These are phyloP conservation scores for Panorpa germanica DNA, from an alignment of 2,888 invertebrate genomes.

Conservation along the genomic window DNA sequence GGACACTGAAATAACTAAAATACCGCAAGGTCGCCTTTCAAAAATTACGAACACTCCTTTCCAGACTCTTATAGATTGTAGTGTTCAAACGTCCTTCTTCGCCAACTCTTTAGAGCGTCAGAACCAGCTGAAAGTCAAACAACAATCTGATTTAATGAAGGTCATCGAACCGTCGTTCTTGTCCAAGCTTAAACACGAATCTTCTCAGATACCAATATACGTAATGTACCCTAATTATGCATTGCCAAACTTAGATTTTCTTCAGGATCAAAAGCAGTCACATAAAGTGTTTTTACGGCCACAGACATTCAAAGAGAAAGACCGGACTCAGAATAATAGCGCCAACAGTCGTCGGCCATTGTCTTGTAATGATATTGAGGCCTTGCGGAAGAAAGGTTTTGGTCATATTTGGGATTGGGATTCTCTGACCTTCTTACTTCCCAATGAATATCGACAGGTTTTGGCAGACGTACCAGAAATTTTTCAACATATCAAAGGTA, in stretches of 20 bases:
- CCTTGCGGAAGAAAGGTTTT: constrained; percentile 59
- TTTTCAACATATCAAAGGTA: constrained; percentile 38
- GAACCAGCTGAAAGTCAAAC: no score
- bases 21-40: no score
- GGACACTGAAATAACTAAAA: constrained; percentile 30
- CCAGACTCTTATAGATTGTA: constrained; percentile 41
- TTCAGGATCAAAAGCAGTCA: constrained; percentile 29
- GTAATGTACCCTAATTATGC: constrained; percentile 84
- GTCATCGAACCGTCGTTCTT: constrained; percentile 51
- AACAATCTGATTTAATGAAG: constrained; percentile 37
- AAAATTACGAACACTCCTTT: no score
- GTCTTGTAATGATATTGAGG: constrained; percentile 67
- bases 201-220: constrained; percentile 65
- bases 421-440: constrained; percentile 72
- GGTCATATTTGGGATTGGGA: constrained; percentile 87
- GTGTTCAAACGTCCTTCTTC: constrained; percentile 52
- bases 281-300: constrained; percentile 59
- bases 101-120: no score
- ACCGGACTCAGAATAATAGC: constrained; percentile 20
- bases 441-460: constrained; percentile 63
- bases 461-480: constrained; percentile 66
- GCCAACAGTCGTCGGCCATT: constrained; percentile 42
- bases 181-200: constrained; percentile 45
- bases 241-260: constrained; percentile 72
- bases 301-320: constrained; percentile 36